Conservation (phyloP, 1,140 invertebrate genomes). For the Drosophila subpulchrella region DNA sequence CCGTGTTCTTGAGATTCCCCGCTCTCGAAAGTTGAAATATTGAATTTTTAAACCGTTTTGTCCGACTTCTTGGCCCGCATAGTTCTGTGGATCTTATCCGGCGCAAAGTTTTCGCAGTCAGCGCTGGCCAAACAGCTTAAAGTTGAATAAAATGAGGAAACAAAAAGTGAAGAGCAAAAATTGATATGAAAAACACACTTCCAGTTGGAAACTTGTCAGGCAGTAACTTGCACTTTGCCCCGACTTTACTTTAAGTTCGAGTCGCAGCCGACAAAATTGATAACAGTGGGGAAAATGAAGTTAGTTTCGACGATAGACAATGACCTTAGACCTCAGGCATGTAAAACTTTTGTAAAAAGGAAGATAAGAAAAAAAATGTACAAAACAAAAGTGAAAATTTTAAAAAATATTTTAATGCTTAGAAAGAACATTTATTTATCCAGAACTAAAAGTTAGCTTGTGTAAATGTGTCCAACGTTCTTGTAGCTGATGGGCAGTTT, state of each 20-base stretch:
- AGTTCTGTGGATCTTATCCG: constrained; percentile 10
- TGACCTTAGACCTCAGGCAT: too few relatives aligned
- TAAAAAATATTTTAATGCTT: too few relatives aligned
- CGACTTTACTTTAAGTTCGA: constrained; percentile 7
- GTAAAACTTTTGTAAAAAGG: too few relatives aligned
- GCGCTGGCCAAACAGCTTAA: constrained; percentile 28
- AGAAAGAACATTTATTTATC: too few relatives aligned
- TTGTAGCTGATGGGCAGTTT: too few relatives aligned
- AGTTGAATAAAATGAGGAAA: constrained; percentile 13
- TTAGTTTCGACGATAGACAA: too few relatives aligned
- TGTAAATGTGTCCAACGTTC: too few relatives aligned
- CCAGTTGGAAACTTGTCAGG: constrained; percentile 46
- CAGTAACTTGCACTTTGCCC: constrained; percentile 33
- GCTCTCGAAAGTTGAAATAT: background rate
- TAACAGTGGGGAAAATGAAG: too few relatives aligned
- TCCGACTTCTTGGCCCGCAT: background rate
- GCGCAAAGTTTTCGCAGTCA: constrained; percentile 12
- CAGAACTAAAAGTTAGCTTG: too few relatives aligned
- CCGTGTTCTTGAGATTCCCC: background rate
- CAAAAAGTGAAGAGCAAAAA: constrained; percentile 14
- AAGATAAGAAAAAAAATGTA: too few relatives aligned
- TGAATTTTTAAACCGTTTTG: constrained; percentile 10
- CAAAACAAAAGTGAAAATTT: too few relatives aligned
- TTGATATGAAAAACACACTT: constrained; percentile 44
- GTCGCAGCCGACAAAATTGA: background rate